These are phyloP conservation scores for Drosophila tanythrix DNA, from an alignment of 2,888 invertebrate genomes.

Conservation along the genomic window DNA sequence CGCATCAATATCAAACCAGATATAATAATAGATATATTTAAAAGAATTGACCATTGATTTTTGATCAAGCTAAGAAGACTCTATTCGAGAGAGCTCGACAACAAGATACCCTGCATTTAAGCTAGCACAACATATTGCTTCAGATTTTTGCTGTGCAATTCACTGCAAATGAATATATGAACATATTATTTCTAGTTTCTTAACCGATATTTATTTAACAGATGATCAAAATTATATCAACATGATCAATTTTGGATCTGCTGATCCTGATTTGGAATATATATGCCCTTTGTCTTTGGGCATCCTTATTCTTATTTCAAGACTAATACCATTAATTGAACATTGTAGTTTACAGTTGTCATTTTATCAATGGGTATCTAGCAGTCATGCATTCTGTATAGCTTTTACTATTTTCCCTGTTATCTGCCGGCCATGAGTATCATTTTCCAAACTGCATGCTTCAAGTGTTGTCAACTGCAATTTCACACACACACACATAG, in stretches of 20 bases:
- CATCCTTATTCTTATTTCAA: too few species aligned
- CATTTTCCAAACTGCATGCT: neutral
- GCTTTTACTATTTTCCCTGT: neutral
- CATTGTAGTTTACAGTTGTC: neutral
- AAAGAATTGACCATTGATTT: neutral
- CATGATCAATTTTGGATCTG: neutral
- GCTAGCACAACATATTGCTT: neutral
- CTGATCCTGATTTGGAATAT: neutral
- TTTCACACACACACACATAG: neutral
- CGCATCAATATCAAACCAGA: neutral
- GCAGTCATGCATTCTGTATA: neutral
- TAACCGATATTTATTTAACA: neutral
- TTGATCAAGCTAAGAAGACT: neutral
- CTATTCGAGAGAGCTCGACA: neutral
- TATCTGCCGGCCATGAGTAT: neutral
- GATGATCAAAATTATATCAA: neutral
- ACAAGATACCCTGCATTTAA: neutral
- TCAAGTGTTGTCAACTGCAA: neutral
- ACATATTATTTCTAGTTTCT: neutral
- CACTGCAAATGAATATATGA: neutral
- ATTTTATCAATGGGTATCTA: neutral
- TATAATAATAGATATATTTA: neutral
- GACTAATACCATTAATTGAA: neutral
- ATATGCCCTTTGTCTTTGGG: neutral
- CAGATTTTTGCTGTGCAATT: neutral